These are phyloP conservation scores for Oplegnathus fasciatus DNA, from an alignment of 2,113 vertebrate genomes.

Conservation along the genomic window DNA sequence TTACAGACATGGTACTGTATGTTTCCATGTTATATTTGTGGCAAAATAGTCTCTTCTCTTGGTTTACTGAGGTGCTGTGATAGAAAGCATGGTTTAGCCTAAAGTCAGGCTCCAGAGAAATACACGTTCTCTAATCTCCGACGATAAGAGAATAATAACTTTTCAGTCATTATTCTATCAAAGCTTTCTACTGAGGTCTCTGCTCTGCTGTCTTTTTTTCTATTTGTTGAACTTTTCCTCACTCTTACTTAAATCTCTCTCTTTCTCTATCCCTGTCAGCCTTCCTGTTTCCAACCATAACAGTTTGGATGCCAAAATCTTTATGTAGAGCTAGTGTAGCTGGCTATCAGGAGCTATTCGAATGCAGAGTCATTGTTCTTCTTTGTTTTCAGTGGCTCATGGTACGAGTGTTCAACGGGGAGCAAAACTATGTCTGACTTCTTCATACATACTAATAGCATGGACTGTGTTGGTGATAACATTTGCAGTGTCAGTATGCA, in stretches of 20 bases:
- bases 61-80: not conserved
- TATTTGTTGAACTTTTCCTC: not conserved
- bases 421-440: not conserved
- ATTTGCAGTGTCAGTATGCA: not conserved
- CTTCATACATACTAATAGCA: not conserved
- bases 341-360: not conserved
- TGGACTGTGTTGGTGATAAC: not conserved
- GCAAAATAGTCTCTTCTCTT: not conserved
- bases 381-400: not conserved
- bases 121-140: not conserved
- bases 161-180: not conserved
- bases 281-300: conserved; percentile 16
- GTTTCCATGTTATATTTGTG: not conserved
- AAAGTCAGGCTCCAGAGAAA: not conserved
- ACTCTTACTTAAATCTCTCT: not conserved
- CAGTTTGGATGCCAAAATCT: conserved; percentile 15
- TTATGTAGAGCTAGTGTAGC: conserved; percentile 8
- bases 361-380: not conserved
- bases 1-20: not conserved
- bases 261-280: not conserved
- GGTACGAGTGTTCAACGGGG: not conserved
- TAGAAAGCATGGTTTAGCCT: not conserved
- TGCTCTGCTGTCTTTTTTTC: not conserved
- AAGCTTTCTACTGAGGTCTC: not conserved
- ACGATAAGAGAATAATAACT: not conserved